Evolutionary conservation across 1,140 invertebrate genomes (phyloP), one percentile per base, ranked within the genome.

Genomic region (Lethrus apterus): DNA sequence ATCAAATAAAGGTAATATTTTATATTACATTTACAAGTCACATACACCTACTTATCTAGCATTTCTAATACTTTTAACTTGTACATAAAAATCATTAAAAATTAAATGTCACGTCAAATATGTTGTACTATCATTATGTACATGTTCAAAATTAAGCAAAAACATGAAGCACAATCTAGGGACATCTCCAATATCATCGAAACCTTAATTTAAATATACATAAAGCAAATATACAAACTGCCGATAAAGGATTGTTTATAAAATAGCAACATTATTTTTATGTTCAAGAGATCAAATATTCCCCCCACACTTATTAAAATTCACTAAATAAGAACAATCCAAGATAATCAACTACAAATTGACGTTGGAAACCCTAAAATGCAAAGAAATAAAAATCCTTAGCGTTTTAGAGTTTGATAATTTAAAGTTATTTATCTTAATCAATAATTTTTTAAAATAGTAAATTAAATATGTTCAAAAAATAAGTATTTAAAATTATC

Each of bases 1-100:
- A 38, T 38, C 20, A 38, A 38, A 38, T 18, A 38, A 38, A 38
- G 24, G 35, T 38, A 38, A 38, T 38, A 38, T 38, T 38, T 38
- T 38, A 38, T 38, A 38, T 38, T 38, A 38, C 35, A 38, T 38
- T 21, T 38, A 38, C 24, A 38, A 7, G 18, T 35, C 18, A 21
- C 24, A 38, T 38, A 38, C 35, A 38, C 24, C 35, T 38, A 38
- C 24, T 38, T n/a, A 4, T 21, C 24, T 21, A 38, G 20, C 24
- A 38, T 21, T 18, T 38, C 35, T 38, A 38, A 38, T 38, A 38
- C 35, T 38, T 38, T 21, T 21, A 38, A 38, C 35, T 38, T 38
- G 35, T 38, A 38, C 35, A 38, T 38, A 38, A 18, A 17, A 38
- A 38, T 38, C 24, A 38, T n/a, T n/a, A 38, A 21, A 11, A 17